Evolutionary conservation across 2,888 invertebrate species (phyloP).

Genomic region (Melinopterus prodromus): DNA sequence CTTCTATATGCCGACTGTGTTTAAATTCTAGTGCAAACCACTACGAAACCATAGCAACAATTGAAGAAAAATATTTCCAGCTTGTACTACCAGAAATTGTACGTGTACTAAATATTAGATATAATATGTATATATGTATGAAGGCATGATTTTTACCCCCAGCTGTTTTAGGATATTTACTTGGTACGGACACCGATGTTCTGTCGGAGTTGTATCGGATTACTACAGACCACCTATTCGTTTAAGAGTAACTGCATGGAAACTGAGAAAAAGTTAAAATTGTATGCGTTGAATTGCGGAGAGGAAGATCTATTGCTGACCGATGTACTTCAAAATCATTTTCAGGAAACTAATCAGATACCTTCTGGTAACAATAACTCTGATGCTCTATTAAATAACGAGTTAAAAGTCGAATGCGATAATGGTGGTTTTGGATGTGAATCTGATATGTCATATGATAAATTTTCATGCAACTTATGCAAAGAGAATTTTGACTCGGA

Average conservation of each 20-base stretch:
- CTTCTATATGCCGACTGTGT: neutral
- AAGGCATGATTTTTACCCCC: neutral
- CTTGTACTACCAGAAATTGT: neutral
- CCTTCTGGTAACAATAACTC: neutral
- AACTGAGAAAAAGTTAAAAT: constrained; percentile 4
- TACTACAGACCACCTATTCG: neutral
- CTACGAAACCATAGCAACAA: neutral
- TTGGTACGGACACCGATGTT: constrained; percentile 6
- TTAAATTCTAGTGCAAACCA: neutral
- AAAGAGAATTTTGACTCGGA: neutral
- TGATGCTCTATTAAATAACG: neutral
- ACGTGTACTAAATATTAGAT: neutral
- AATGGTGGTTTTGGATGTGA: neutral
- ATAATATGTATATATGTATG: neutral
- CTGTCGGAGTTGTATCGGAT: neutral
- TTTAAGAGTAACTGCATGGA: constrained; percentile 11
- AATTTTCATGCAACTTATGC: neutral
- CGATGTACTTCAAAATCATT: neutral
- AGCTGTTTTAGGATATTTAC: constrained; percentile 11
- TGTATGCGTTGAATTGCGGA: neutral
- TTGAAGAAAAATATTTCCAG: neutral
- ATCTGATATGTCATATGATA: neutral
- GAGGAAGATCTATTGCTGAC: neutral
- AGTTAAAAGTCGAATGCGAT: constrained; percentile 5
- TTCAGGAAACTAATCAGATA: neutral